Conservation (phyloP, 2,113 vertebrate species). For the Eudorcas thomsonii region DNA sequence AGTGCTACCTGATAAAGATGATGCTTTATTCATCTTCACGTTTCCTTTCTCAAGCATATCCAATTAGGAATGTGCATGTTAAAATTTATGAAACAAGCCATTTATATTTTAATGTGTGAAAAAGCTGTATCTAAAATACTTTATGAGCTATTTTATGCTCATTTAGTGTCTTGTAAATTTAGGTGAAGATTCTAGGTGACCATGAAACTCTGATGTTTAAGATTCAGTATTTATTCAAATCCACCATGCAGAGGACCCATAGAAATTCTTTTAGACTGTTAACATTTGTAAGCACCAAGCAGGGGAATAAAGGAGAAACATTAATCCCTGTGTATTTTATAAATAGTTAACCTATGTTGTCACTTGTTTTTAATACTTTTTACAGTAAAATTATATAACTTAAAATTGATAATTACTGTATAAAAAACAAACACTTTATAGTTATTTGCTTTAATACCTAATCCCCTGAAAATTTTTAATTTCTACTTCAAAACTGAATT, state of each 20-base stretch:
- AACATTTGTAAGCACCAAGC: neutral
- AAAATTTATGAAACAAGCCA: slow-evolving; percentile 27
- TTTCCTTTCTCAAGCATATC: neutral
- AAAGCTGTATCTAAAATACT: neutral
- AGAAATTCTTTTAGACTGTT: neutral
- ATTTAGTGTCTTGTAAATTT: neutral
- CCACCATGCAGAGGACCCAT: neutral
- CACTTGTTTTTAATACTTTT: neutral
- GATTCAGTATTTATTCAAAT: neutral
- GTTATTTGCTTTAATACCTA: neutral
- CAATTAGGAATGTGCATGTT: neutral
- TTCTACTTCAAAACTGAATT: neutral
- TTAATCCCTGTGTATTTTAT: neutral
- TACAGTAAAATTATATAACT: neutral
- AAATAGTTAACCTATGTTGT: neutral
- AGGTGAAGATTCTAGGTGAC: neutral
- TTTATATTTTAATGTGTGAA: neutral
- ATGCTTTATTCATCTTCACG: neutral
- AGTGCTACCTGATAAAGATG: neutral
- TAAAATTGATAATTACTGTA: neutral
- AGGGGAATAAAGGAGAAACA: neutral
- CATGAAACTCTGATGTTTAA: neutral
- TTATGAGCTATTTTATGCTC: neutral
- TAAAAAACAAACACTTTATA: neutral
- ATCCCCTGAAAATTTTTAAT: neutral